Evolutionary conservation across 1,140 invertebrate species (phyloP), one percentile per base, ranked within the genome.

Genomic region (Pentalonia nigronervosa): DNA sequence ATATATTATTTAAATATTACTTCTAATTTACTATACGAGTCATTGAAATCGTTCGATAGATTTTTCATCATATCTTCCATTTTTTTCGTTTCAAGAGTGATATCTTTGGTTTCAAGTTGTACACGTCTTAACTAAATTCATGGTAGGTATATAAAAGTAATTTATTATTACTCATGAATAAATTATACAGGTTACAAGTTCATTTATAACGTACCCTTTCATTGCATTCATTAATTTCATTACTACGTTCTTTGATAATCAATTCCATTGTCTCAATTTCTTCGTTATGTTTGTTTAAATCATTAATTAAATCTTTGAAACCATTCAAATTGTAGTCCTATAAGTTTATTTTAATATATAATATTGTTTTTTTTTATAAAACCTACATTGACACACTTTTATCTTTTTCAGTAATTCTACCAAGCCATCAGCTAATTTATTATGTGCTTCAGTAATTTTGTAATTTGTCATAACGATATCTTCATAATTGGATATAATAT

Each of bases 211-310:
- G 0, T 90, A 60, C 89, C 25, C 45, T 90, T 67, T 60, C 36
- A 9, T 60, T 7, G 41, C 21, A 67, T 8, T 45, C 25, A 8
- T 45, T 60, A n/a, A 67, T 45, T 67, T 67, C 53, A 30, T 90
- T n/a, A 30, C 2, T 30, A 21, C 34, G 53, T 17, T 90, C 36
- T 67, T 67, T 67, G 23, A 67, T 90, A 0, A 90, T 25, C 36
- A 90, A 90, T 41, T 90, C 89, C 41, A 67, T 30, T 67, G 89
- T 60, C 7, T 90, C 89, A 8, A 90, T 90, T 1, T 90, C 89
- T 45, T 90, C 53, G 25, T 30, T 30, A 7, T 20, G 45, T 60
- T 45, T 67, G 45, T 14, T 45, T 14, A 90, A 67, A 11, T 20
- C 7, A 7, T 36, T 8, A n/a, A 8, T 45, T 7, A 30, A 7